Evolutionary conservation across 2,113 vertebrate genomes (phyloP), one percentile per base, ranked within the genome.

Genomic region (Colinus virginianus): DNA sequence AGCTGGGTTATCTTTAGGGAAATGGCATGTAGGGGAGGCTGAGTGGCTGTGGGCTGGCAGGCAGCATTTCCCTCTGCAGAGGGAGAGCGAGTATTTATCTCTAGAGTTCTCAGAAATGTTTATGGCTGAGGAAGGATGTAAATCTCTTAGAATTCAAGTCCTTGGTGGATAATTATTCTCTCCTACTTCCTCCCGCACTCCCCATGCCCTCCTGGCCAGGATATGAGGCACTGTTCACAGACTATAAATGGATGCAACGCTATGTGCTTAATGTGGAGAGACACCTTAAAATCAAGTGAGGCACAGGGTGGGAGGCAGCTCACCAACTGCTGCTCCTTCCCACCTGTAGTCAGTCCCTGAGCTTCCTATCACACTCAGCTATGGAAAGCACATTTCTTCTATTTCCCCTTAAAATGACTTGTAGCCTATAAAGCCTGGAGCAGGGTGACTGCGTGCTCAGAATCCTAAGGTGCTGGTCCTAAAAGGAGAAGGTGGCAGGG

Each of bases 371-470:
- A 48, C 9, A 3, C 38, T 74, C 17, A 32, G 81, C 89, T 75
- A 63, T 70, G 82, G 61, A 56, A 83, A 93, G 91, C 87, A 94
- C 40, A 64, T 96, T 94, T 70, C 93, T 90, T 78, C 59, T 58
- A 63, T 55, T 89, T 95, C 76, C 68, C 64, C 84, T 90, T 83
- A 89, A 91, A 91, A 94, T 94, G 91, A 82, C 84, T 94, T 94
- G 84, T 71, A 95, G 95, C 69, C 90, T 38, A 38, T 48, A 94
- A 87, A 94, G 62, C 80, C 86, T 61, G 86, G 77, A 96, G 86
- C 88, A 90, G 76, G 71, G 55, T 66, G 74, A 56, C 78, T 92
- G 88, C 6, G 7, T 96, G 95, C 93, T 87, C 75, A 16, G 87
- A 78, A 95, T 97, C 36, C 69, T 38, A 6, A 91, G 51, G 72